These are phyloP conservation scores for Aphelenchoides bicaudatus DNA, from an alignment of 2,888 invertebrate species.

Conservation along the genomic window DNA sequence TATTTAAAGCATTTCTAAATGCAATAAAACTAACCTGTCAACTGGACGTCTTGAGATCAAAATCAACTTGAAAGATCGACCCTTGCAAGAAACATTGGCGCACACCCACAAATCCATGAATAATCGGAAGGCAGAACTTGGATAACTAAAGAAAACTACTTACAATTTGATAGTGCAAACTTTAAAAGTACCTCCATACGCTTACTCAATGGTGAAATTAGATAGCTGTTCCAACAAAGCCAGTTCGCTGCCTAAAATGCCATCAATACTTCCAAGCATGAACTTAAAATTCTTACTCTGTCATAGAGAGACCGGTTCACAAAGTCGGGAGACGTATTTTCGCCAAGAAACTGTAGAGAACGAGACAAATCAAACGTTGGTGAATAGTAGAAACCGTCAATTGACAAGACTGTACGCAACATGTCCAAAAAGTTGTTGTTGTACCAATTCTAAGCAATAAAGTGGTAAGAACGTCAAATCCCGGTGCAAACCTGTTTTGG, in stretches of 20 bases:
- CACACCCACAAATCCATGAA: slow-evolving; percentile 81
- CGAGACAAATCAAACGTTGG: slow-evolving; percentile 89
- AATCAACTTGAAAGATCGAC: slow-evolving; percentile 77
- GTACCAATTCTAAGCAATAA: slow-evolving; percentile 65
- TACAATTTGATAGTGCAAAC: not conserved
- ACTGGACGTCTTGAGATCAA: slow-evolving; percentile 83
- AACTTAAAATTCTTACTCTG: slow-evolving; percentile 30
- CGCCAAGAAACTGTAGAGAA: slow-evolving; percentile 73
- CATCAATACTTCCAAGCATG: slow-evolving; percentile 12
- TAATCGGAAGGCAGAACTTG: slow-evolving; percentile 70
- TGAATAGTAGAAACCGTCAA: slow-evolving; percentile 86
- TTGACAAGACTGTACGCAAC: slow-evolving; percentile 76
- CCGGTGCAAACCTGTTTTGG: slow-evolving; percentile 69
- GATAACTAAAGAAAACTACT: slow-evolving; percentile 18
- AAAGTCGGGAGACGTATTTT: slow-evolving; percentile 54
- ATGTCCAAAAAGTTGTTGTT: slow-evolving; percentile 80
- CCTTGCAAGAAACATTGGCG: slow-evolving; percentile 77
- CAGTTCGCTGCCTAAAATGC: slow-evolving; percentile 71
- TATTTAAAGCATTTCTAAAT: not conserved
- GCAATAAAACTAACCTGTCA: slow-evolving; percentile 65
- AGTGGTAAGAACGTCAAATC: too few relatives aligned
- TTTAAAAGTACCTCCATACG: slow-evolving; percentile 31
- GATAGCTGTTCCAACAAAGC: slow-evolving; percentile 87
- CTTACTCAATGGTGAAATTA: slow-evolving; percentile 61
- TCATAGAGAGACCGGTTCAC: slow-evolving; percentile 31